Evolutionary conservation across 2,113 vertebrate genomes (phyloP).

Genomic region (Labeo catla): DNA sequence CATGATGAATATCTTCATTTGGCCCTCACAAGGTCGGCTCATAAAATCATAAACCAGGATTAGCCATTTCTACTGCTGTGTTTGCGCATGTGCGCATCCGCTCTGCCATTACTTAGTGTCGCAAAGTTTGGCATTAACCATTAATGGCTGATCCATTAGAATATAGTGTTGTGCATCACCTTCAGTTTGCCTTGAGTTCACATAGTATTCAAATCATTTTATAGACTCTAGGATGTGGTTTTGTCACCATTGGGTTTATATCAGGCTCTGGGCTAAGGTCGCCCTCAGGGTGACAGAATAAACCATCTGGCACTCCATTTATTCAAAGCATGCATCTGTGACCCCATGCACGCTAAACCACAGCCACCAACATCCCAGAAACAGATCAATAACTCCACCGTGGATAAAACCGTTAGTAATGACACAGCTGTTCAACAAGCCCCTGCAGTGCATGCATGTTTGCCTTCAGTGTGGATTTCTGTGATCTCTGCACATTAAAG

Average conservation of each 20-base stretch:
- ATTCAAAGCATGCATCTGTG: slow-evolving; percentile 17
- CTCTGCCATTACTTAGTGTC: slow-evolving; percentile 38
- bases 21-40: slow-evolving; percentile 60
- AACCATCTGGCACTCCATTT: slow-evolving; percentile 4
- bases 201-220: slow-evolving; percentile 60
- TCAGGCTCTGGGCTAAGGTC: slow-evolving; percentile 21
- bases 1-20: slow-evolving; percentile 51
- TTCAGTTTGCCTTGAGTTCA: slow-evolving; percentile 59
- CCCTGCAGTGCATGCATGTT: slow-evolving; percentile 37
- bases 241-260: slow-evolving; percentile 29
- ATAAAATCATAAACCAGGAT: slow-evolving; percentile 65
- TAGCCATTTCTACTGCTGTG: slow-evolving; percentile 63
- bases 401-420: slow-evolving; percentile 40
- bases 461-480: neutral
- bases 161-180: slow-evolving; percentile 58
- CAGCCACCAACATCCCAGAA: slow-evolving; percentile 40
- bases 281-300: neutral
- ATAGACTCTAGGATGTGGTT: slow-evolving; percentile 47
- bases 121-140: slow-evolving; percentile 72
- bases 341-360: slow-evolving; percentile 5
- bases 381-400: slow-evolving; percentile 53
- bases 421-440: slow-evolving; percentile 34
- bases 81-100: neutral
- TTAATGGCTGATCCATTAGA: slow-evolving; percentile 77
- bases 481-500: neutral